These are phyloP conservation scores for Datnioides undecimradiatus DNA, from an alignment of 2,113 vertebrate species.

Conservation along the genomic window DNA sequence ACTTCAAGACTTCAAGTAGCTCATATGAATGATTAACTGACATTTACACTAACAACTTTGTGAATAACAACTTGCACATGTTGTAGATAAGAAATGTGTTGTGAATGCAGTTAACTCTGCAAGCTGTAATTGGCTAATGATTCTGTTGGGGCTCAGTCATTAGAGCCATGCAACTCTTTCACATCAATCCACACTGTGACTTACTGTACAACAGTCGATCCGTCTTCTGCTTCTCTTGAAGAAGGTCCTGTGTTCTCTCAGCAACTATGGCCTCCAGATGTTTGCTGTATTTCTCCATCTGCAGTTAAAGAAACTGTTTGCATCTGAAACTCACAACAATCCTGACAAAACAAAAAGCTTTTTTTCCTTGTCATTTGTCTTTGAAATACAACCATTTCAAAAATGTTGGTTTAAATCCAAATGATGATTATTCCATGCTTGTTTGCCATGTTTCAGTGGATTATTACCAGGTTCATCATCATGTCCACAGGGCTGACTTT, in stretches of 20 bases:
- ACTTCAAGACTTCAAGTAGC: background rate
- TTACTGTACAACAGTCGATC: conserved; percentile 85
- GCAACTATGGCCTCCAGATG: conserved; percentile 85
- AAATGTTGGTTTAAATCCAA: background rate
- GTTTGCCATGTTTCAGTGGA: background rate
- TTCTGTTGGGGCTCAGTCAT: background rate
- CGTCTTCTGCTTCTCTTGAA: conserved; percentile 87
- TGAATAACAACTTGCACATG: background rate
- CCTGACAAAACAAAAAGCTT: background rate
- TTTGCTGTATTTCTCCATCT: conserved; percentile 89
- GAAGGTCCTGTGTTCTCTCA: conserved; percentile 84
- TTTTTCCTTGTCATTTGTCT: background rate
- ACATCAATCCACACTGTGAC: conserved; percentile 4
- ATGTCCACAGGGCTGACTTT: conserved; percentile 87
- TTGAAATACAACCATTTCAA: background rate
- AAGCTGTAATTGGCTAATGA: background rate
- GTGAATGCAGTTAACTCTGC: background rate
- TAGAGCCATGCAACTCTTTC: background rate
- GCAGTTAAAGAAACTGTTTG: conserved; percentile 29
- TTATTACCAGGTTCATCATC: conserved; percentile 86
- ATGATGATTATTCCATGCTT: background rate
- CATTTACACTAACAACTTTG: background rate
- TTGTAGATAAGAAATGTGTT: background rate
- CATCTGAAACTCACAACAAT: background rate
- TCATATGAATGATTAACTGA: background rate